Base-by-base conservation (phyloP, 2,797 vertebrate genomes). In the Amblyopsis hoosieri region DNA sequence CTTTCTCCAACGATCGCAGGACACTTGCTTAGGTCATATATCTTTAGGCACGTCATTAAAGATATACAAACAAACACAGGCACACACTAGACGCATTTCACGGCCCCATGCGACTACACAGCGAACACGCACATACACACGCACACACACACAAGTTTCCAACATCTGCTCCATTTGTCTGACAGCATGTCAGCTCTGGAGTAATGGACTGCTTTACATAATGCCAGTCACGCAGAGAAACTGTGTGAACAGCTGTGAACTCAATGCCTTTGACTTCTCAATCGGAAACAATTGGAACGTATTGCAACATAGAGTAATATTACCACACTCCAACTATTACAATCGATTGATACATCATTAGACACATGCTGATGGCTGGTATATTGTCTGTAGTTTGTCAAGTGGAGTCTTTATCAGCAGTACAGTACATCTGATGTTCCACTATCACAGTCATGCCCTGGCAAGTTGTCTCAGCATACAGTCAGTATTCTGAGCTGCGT, bases 201-300 rank as follows among this genome's bases (percentile, higher is more conserved):
- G 79, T 66, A 62, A 60, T 11, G 29, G 50, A 15, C 49, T 2
- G 46, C 63, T 83, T 85, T 82, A 80, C 76, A 54, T 72, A 82
- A 84, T 66, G 68, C 31, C 37, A 64, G 53, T 55, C 4, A 15
- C 72, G 62, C 60, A 67, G 66, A 78, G 63, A 19, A 72, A 55
- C 14, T 0, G 45, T 75, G 37, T 10, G 33, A 37, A 61, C 83
- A 86, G 85, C 84, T 86, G 83, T 81, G 80, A 86, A 89, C 86
- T 71, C 80, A 48, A 10, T 85, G 84, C 76, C 87, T 87, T 80
- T 33, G 7, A 66, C 62, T 80, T 77, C 85, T 55, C 69, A 67
- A 42, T 58, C 60, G 29, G 72, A 70, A 75, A 55, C 6, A 54
- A 33, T 17, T 45, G 45, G 31, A 10, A 2, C 50, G 13, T 42